Evolutionary conservation across 2,888 invertebrate genomes (phyloP).

Genomic region (Clusia tigrina): DNA sequence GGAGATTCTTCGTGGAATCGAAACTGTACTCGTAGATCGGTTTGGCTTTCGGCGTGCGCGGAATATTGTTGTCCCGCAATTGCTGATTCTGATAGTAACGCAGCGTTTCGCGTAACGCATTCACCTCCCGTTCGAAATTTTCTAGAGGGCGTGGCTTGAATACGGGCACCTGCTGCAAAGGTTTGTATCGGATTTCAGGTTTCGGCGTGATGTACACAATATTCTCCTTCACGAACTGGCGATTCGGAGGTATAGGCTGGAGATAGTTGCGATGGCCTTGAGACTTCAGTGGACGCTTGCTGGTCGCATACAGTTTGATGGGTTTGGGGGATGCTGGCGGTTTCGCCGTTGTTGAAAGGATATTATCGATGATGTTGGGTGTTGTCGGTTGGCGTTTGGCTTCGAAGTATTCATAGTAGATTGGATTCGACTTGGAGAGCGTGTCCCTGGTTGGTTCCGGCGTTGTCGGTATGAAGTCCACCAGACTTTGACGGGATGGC

Average conservation of each 20-base stretch:
- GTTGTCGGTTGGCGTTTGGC: conserved; percentile 58
- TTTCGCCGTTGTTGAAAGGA: conserved; percentile 41
- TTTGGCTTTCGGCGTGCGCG: conserved; percentile 64
- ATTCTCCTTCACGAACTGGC: conserved; percentile 46
- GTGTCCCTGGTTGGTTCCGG: conserved; percentile 42
- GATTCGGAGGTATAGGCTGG: conserved; percentile 39
- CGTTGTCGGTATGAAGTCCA: conserved; percentile 56
- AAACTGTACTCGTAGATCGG: conserved; percentile 78
- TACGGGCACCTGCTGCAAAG: conserved; percentile 24
- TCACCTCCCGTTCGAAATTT: conserved; percentile 72
- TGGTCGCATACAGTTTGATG: conserved; percentile 42
- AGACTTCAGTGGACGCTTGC: conserved; percentile 49
- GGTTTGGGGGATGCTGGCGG: conserved; percentile 41
- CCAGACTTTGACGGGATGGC: conserved; percentile 42
- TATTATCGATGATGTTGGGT: conserved; percentile 51
- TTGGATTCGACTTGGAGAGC: conserved; percentile 60
- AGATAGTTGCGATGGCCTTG: conserved; percentile 35
- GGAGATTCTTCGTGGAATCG: conserved; percentile 66
- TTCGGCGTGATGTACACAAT: conserved; percentile 67
- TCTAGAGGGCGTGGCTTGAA: conserved; percentile 58
- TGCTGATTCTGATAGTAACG: conserved; percentile 71
- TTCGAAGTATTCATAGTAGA: conserved; percentile 65
- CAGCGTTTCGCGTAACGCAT: conserved; percentile 72
- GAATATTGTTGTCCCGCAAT: conserved; percentile 60
- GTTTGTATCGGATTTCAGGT: conserved; percentile 63